phyloP scores from a whole-genome alignment of 2,888 invertebrate genomes.

The Tetragnatha montana region DNA sequence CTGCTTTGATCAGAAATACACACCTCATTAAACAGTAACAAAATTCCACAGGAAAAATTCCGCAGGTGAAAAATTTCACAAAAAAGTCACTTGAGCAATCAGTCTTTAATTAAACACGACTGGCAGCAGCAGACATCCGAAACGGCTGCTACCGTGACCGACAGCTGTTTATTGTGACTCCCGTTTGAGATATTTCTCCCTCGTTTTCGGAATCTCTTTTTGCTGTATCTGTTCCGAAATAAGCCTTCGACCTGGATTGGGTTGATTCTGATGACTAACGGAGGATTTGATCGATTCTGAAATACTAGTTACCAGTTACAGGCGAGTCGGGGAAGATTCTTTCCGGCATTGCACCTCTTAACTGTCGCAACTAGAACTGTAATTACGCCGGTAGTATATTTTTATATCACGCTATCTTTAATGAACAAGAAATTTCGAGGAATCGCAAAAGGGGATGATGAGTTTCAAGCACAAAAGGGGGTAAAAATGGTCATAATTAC shows the following conservation, averaged over 20 bases:
- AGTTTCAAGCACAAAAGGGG: no score
- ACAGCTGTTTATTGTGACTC: background rate
- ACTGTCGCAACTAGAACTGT: no score
- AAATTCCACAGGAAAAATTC: background rate
- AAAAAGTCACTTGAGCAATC: background rate
- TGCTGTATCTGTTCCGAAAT: background rate
- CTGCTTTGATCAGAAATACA: no score
- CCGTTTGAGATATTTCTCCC: background rate
- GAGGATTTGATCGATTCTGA: background rate
- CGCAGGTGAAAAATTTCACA: background rate
- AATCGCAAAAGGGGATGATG: no score
- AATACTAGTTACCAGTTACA: no score
- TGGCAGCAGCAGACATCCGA: background rate
- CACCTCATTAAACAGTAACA: no score
- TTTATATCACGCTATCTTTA: no score
- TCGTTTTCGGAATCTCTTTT: background rate
- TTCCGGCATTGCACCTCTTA: no score
- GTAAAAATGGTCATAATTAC: no score
- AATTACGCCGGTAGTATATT: no score
- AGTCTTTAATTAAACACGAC: background rate
- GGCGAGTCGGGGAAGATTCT: no score
- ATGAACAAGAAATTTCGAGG: no score
- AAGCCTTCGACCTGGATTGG: background rate
- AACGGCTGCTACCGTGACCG: constrained; percentile 3
- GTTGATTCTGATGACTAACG: background rate